phyloP scores from a whole-genome alignment of 2,888 invertebrate species.

The Eremobia ochroleuca region DNA sequence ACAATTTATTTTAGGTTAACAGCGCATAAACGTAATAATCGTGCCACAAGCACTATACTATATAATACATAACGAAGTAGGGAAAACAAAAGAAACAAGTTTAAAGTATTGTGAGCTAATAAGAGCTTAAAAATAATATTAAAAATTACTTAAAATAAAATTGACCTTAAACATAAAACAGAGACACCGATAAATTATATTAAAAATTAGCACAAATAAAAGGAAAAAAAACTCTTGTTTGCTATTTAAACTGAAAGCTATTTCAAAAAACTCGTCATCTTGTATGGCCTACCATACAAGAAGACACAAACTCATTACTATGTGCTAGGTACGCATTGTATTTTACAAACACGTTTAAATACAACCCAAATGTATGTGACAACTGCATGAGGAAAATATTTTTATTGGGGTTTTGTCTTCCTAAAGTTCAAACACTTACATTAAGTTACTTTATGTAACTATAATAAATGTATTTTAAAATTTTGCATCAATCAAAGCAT shows the following conservation, averaged over 20 bases:
- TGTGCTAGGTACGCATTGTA: slow-evolving; percentile 41
- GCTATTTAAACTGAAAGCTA: background rate
- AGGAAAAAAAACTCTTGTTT: background rate
- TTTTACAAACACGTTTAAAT: slow-evolving; percentile 17
- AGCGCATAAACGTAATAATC: background rate
- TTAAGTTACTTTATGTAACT: background rate
- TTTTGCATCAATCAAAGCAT: background rate
- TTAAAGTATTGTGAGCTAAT: background rate
- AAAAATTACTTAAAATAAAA: background rate
- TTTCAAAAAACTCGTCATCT: background rate
- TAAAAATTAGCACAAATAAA: background rate
- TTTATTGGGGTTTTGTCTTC: slow-evolving; percentile 25
- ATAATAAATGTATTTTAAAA: background rate
- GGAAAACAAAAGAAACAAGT: background rate
- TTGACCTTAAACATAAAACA: background rate
- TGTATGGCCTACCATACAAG: background rate
- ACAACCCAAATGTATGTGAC: slow-evolving; percentile 23
- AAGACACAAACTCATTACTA: slow-evolving; percentile 24
- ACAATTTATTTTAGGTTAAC: background rate
- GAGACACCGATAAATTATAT: background rate
- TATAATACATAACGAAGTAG: background rate
- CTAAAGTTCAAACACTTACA: background rate
- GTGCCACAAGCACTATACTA: background rate
- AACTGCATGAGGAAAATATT: slow-evolving; percentile 21
- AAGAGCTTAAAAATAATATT: background rate